These are phyloP conservation scores for Chrysochloris asiatica DNA, from an alignment of 2,113 vertebrate genomes.

Conservation along the genomic window DNA sequence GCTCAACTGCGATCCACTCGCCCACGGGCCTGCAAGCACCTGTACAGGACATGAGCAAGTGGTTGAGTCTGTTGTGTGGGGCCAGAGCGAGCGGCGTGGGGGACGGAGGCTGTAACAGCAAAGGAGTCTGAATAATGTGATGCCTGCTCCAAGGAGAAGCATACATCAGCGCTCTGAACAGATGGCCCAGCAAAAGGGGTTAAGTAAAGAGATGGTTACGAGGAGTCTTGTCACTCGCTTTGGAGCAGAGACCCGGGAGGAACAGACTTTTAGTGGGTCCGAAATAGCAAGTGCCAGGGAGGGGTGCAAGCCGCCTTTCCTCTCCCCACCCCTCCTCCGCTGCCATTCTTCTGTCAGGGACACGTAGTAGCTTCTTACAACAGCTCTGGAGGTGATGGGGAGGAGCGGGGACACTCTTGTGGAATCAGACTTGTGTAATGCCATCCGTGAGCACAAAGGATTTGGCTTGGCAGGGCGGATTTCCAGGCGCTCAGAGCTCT, in stretches of 20 bases:
- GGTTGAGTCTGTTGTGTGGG: neutral
- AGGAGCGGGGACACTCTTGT: neutral
- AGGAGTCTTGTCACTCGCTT: conserved; percentile 45
- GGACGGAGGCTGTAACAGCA: neutral
- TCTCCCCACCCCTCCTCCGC: neutral
- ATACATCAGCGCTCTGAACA: neutral
- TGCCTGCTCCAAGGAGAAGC: neutral
- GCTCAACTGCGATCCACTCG: neutral
- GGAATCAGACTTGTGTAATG: neutral
- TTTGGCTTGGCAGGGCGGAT: neutral
- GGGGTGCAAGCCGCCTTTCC: neutral
- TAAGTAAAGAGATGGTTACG: conserved; percentile 34
- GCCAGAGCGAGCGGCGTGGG: neutral
- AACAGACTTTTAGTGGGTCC: conserved; percentile 61
- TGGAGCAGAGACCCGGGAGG: neutral
- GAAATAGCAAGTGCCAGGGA: conserved; percentile 64
- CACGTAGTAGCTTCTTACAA: neutral
- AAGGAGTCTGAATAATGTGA: conserved; percentile 51
- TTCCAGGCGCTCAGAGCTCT: neutral
- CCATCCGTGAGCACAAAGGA: neutral
- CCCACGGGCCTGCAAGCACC: neutral
- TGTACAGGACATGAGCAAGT: conserved; percentile 24
- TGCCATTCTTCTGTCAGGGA: neutral
- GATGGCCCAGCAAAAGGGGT: conserved; percentile 62
- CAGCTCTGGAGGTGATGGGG: neutral